Evolutionary conservation across 2,113 vertebrate genomes (phyloP).

Genomic region (Platichthys stellatus): DNA sequence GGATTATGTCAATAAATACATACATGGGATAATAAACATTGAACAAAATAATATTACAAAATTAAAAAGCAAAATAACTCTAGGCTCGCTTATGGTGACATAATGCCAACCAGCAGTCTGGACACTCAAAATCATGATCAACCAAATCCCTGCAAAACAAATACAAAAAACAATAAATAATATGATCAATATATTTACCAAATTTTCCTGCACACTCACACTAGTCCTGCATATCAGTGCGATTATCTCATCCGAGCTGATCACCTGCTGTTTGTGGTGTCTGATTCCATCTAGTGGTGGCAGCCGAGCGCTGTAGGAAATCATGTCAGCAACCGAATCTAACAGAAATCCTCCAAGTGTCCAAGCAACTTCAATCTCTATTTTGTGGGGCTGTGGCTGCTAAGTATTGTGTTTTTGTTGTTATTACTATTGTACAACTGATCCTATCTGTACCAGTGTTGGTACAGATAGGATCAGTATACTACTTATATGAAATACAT

Average conservation of each 20-base stretch:
- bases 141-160: not conserved
- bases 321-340: not conserved
- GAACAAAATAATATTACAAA: not conserved
- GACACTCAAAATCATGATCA: not conserved
- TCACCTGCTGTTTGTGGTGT: not conserved
- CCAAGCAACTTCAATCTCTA: constrained; percentile 65
- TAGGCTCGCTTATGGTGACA: not conserved
- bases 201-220: not conserved
- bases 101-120: not conserved
- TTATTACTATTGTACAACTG: constrained; percentile 30
- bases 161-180: not conserved
- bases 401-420: constrained; percentile 29
- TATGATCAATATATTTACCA: not conserved
- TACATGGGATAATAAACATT: not conserved
- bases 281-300: constrained; percentile 67
- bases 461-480: not conserved
- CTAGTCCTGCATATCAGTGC: not conserved
- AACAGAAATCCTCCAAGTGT: constrained; percentile 24
- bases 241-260: not conserved
- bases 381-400: constrained; percentile 53
- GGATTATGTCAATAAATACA: not conserved
- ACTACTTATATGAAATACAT: constrained; percentile 46
- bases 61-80: not conserved
- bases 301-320: not conserved
- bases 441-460: constrained; percentile 50